Base-by-base conservation (phyloP, 2,888 invertebrate species). In the Pimpla rufipes region DNA sequence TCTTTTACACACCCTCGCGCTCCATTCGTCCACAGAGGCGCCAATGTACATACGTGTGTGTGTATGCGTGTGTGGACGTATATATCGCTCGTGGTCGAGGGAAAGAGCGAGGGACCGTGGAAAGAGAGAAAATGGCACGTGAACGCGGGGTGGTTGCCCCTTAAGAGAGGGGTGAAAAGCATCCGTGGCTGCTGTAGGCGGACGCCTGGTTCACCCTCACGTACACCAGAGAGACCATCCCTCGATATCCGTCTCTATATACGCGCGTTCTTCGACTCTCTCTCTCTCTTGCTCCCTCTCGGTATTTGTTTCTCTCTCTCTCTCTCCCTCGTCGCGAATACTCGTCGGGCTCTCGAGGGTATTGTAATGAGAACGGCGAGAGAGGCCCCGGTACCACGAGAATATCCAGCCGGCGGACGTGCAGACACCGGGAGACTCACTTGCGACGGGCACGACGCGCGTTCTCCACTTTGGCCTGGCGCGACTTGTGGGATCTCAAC, bases 181-280 rank as follows among this genome's bases (percentile, higher is more conserved):
- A 79, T 79, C 66, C 66, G 70, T 35, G 64, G 68, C 52, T 68
- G 67, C 42, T 68, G 67, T 59, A 8, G 59, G 42, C 87, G 87
- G 87, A 88, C 89, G 87, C 88, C 79, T 5, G 29, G 29, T 29
- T 29, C 85, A 40, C 42, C 71, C 81, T 67, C 64, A 73, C 81
- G 89, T 90, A 90, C 85, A 90, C 90, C 91, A 89, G 89, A 89
- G 89, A 89, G 88, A 90, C 89, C 89, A 88, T 87, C 87, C 89
- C 86, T 87, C 87, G 86, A 87, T 88, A 62, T 77, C 16, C 55
- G 23, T 77, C 59, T 29, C 16, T 42, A 11, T 62, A 3, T 37
- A 11, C 8, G 8, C 10, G 16, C n/a, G 16, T 37, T 29, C 0
- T n/a, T 1, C 5, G 6, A 13, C 8, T 29, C 57, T n/a, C 18